These are phyloP conservation scores for Erannis defoliaria DNA, from an alignment of 2,888 invertebrate species.

Conservation along the genomic window DNA sequence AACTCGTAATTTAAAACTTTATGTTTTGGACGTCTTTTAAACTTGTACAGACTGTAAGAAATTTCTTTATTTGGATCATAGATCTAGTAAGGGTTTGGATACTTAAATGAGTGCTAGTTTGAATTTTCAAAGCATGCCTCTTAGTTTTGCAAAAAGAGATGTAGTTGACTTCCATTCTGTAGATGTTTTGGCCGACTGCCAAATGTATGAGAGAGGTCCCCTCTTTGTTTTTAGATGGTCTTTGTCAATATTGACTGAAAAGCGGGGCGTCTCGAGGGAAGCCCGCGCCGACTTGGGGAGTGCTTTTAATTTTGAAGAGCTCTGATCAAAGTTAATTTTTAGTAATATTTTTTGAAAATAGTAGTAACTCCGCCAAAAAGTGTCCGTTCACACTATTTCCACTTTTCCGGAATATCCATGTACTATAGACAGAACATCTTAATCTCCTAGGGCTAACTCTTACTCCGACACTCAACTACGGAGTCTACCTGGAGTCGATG, in stretches of 20 bases:
- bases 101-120: constrained; percentile 24
- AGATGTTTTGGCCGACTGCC: constrained; percentile 59
- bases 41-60: constrained; percentile 15
- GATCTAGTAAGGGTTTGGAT: neutral
- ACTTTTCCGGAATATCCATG: no score
- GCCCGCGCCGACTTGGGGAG: neutral
- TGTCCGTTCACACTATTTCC: no score
- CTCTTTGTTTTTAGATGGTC: constrained; percentile 63
- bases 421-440: no score
- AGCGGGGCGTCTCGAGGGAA: constrained; percentile 38
- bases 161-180: constrained; percentile 55
- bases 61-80: constrained; percentile 1
- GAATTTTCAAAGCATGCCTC: constrained; percentile 34
- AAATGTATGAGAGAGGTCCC: constrained; percentile 59
- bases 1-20: constrained; percentile 17
- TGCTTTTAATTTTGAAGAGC: constrained; percentile 23
- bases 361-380: no score
- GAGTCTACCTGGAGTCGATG: no score
- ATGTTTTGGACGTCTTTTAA: constrained; percentile 15
- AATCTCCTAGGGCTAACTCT: no score
- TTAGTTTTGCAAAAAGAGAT: constrained; percentile 45
- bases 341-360: neutral
- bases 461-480: no score
- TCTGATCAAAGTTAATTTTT: neutral
- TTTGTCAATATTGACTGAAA: constrained; percentile 62